phyloP scores from a whole-genome alignment of 2,113 vertebrate genomes.

The Noturus placidus region DNA sequence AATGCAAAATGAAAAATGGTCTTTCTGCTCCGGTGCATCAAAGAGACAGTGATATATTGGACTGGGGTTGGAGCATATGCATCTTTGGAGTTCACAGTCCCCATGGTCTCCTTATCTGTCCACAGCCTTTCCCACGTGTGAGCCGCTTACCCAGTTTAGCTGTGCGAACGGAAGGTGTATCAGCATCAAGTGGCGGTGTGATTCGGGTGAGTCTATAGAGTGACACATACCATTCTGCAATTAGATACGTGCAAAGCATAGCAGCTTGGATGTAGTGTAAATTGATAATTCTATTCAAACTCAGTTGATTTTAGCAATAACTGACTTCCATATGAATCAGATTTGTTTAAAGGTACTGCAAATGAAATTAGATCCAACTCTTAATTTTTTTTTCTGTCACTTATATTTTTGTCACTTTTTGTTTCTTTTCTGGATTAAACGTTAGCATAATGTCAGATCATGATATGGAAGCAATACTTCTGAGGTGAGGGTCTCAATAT shows the following conservation, averaged over 20 bases:
- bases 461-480: constrained; percentile 9
- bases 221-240: background rate
- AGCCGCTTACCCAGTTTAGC: constrained; percentile 87
- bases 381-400: background rate
- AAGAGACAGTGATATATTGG: constrained; percentile 55
- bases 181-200: constrained; percentile 91
- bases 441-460: constrained; percentile 2
- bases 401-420: background rate
- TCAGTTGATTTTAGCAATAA: background rate
- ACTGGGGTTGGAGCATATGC: constrained; percentile 22
- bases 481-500: background rate
- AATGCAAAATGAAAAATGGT: constrained; percentile 55
- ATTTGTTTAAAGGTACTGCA: background rate
- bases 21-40: constrained; percentile 44
- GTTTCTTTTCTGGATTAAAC: background rate
- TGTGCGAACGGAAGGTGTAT: constrained; percentile 92
- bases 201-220: constrained; percentile 76
- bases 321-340: background rate
- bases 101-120: constrained; percentile 23
- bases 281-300: background rate
- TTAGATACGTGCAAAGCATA: background rate
- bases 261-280: background rate
- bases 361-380: background rate
- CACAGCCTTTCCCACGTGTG: constrained; percentile 91
- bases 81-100: constrained; percentile 17